Evolutionary conservation across 2,888 invertebrate genomes (phyloP), one percentile per base, ranked within the genome.

Genomic region (Pyrrhosoma nymphula): DNA sequence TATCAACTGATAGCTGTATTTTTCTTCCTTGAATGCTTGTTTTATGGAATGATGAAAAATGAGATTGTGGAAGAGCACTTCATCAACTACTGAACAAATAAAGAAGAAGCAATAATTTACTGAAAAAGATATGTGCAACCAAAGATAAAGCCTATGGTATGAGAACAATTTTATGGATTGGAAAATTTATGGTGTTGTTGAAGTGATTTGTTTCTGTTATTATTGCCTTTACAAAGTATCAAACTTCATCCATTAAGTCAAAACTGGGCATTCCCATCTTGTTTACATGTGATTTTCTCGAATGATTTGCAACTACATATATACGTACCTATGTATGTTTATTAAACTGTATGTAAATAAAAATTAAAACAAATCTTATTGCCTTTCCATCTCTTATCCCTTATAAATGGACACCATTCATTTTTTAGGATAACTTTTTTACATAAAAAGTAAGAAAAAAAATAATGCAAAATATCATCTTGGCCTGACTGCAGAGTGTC

Each of bases 81-180:
- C 82, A 82, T 35, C 35, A 82, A 82, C 82, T 82, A 16, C 30
- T 82, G 35, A 82, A 35, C 82, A 82, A 82, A 82, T 82, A 82
- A 82, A 82, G 82, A 82, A 82, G 82, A 82, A 82, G 82, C 82
- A 82, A 82, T 82, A 82, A 82, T 82, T 82, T 35, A 82, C 35
- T 35, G 35, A 82, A 35, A 75, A 82, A 82, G 82, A 35, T 35
- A 82, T 82, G 82, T 35, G 82, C 82, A 82, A 35, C 82, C 35
- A 82, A 35, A 82, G 35, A 82, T 14, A 82, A 82, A 82, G 82
- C 35, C 82, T 35, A 82, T 35, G 30, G 82, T 26, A 35, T 35
- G 26, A 26, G 16, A 3, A 82, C 82, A 82, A 26, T 35, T n/a
- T 35, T 4, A 82, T 35, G 82, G 82, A 82, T 35, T 82, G 82